phyloP scores from a whole-genome alignment of 53 echinoderm and acorn worm genomes.

The Echinarachnius parma region DNA sequence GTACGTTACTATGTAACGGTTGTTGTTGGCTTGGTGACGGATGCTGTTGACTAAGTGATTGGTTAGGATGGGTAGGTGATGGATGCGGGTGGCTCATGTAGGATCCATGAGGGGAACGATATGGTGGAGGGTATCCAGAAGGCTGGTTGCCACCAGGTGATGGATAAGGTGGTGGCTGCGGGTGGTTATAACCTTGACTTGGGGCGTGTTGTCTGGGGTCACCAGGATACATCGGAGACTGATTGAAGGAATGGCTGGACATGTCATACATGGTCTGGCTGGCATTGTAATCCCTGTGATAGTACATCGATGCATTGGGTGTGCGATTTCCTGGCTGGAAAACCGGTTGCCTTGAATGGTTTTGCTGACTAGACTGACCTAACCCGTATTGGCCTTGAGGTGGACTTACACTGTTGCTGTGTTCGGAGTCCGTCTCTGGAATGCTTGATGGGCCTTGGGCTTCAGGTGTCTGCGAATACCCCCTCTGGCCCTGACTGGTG shows the following conservation, averaged over 20 bases:
- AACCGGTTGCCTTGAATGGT: background rate
- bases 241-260: slow-evolving; percentile 43
- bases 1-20: too few relatives aligned
- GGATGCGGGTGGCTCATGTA: slow-evolving; percentile 15
- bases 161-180: slow-evolving; percentile 27
- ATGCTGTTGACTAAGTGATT: background rate
- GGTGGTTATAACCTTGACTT: slow-evolving; percentile 26
- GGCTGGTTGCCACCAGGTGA: slow-evolving; percentile 23
- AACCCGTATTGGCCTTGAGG: slow-evolving; percentile 13
- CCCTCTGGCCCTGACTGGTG: slow-evolving; percentile 11
- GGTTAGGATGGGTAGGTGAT: slow-evolving; percentile 9
- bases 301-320: slow-evolving; percentile 23
- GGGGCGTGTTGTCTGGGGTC: background rate
- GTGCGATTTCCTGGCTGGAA: slow-evolving; percentile 5
- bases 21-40: background rate
- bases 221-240: slow-evolving; percentile 17
- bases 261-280: slow-evolving; percentile 44
- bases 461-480: background rate
- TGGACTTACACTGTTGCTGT: slow-evolving; percentile 23
- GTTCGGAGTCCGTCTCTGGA: slow-evolving; percentile 40
- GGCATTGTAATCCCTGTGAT: slow-evolving; percentile 12
- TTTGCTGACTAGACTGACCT: slow-evolving; percentile 6
- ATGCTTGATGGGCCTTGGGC: slow-evolving; percentile 30
- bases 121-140: slow-evolving; percentile 30
- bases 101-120: slow-evolving; percentile 22